Conservation (phyloP, 2,888 invertebrate species). For the Digitonthophagus gazella region DNA sequence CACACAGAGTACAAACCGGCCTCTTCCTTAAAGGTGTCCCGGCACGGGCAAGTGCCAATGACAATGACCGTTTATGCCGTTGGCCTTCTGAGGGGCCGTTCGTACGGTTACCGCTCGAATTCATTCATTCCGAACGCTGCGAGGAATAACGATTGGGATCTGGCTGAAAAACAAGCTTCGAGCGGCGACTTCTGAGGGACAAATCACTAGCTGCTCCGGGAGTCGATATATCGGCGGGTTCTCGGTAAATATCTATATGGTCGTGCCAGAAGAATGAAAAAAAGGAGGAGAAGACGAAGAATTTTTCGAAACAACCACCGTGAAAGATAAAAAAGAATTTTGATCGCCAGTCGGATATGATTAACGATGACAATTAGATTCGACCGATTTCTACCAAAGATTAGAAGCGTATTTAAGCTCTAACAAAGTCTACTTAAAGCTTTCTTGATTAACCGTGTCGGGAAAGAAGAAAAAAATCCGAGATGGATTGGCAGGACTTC, state of each 20-base stretch:
- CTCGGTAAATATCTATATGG: not conserved
- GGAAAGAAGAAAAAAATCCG: not conserved
- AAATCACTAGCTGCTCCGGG: conserved; percentile 8
- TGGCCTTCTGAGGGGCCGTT: conserved; percentile 32
- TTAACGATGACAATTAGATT: no score
- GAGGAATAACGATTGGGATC: conserved; percentile 11
- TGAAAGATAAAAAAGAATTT: no score
- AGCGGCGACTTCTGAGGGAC: conserved; percentile 6
- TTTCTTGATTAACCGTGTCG: not conserved
- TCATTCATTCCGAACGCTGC: conserved; percentile 17
- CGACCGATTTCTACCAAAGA: no score
- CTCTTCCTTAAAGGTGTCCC: conserved; percentile 34
- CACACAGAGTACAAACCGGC: conserved; percentile 25
- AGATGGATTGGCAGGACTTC: not conserved
- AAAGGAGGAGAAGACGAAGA: not conserved
- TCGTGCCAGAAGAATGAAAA: not conserved
- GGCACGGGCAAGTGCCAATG: conserved; percentile 34
- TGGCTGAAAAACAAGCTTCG: not conserved
- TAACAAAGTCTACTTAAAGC: not conserved
- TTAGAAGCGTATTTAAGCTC: no score
- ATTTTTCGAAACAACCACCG: not conserved
- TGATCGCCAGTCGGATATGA: no score
- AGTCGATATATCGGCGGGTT: not conserved
- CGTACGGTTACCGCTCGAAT: conserved; percentile 13
- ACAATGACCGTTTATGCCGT: conserved; percentile 36